These are phyloP conservation scores for Hemichromis elongatus DNA, from an alignment of 2,113 vertebrate species.

Conservation along the genomic window DNA sequence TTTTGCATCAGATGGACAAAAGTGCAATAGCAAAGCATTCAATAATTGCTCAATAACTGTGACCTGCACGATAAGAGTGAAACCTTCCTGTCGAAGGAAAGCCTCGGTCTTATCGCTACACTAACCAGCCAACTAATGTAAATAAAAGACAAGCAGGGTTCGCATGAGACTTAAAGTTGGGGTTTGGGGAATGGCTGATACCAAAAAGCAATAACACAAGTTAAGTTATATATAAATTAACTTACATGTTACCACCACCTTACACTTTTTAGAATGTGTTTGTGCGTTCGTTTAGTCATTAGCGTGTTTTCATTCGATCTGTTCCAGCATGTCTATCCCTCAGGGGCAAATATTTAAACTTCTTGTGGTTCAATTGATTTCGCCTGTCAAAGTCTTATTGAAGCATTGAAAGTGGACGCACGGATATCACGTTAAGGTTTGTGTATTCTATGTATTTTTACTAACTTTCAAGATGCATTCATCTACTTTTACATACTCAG, in stretches of 20 bases:
- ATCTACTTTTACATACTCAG: neutral
- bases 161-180: slow-evolving; percentile 4
- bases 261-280: neutral
- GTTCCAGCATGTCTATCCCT: slow-evolving; percentile 1
- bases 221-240: neutral
- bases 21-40: neutral
- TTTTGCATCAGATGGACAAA: neutral
- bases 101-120: neutral
- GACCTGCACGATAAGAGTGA: neutral
- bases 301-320: slow-evolving; percentile 4
- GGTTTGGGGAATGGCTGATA: slow-evolving; percentile 3
- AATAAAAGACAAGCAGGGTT: neutral
- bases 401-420: neutral
- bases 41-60: neutral
- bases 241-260: neutral
- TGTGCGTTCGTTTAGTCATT: slow-evolving; percentile 12
- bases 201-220: neutral
- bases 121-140: neutral
- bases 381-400: neutral
- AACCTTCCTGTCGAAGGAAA: neutral
- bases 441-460: neutral
- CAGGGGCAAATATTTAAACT: slow-evolving; percentile 43
- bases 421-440: neutral
- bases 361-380: slow-evolving; percentile 18
- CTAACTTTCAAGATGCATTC: neutral